Evolutionary conservation across 2,888 invertebrate species (phyloP).

Genomic region (Matsumyia berberina): DNA sequence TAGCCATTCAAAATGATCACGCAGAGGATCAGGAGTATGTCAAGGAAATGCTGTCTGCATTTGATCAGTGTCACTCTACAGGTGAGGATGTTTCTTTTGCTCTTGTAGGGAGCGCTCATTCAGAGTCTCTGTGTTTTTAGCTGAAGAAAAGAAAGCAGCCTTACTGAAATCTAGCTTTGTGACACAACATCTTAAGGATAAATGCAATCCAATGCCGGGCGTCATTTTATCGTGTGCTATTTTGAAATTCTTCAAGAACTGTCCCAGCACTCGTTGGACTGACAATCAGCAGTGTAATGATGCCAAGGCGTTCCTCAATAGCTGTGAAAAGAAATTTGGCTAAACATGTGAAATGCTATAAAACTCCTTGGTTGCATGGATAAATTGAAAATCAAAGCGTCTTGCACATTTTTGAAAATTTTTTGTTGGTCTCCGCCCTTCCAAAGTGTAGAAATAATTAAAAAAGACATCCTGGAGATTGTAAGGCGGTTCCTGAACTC

Average conservation of each 20-base stretch:
- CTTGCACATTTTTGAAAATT: no score
- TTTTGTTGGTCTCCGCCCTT: no score
- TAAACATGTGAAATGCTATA: not conserved
- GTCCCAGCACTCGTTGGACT: conserved; percentile 82
- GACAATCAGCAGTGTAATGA: conserved; percentile 80
- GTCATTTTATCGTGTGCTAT: conserved; percentile 45
- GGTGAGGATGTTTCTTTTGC: not conserved
- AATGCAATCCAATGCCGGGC: conserved; percentile 40
- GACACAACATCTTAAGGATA: conserved; percentile 28
- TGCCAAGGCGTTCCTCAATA: conserved; percentile 81
- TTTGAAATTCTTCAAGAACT: conserved; percentile 83
- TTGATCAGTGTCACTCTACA: conserved; percentile 37
- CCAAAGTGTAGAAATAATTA: no score
- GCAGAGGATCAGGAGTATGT: conserved; percentile 79
- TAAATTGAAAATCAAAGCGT: not conserved
- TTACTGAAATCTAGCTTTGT: conserved; percentile 17
- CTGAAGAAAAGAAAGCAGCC: conserved; percentile 40
- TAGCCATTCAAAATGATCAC: conserved; percentile 76
- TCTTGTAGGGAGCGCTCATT: no score
- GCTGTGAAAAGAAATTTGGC: conserved; percentile 77
- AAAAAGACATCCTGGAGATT: no score
- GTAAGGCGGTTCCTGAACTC: no score
- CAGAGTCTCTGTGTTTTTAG: no score
- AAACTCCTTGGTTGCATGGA: not conserved
- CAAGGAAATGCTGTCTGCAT: conserved; percentile 78